These are phyloP conservation scores for Bombus vancouverensis DNA, from an alignment of 1,140 invertebrate genomes.

Conservation along the genomic window DNA sequence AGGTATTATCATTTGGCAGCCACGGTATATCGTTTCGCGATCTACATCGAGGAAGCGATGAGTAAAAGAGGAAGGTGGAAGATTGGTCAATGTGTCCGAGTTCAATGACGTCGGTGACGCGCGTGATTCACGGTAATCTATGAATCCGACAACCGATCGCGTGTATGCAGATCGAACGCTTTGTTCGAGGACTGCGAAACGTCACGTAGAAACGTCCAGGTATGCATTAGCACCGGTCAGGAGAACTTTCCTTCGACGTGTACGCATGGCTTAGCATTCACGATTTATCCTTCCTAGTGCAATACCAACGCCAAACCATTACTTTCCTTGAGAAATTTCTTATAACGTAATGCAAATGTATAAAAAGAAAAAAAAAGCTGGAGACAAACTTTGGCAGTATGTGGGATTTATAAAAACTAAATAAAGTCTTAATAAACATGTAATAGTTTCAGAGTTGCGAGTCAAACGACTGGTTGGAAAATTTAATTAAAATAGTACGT, in stretches of 20 bases:
- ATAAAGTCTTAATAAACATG: no score
- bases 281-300: constrained; percentile 19
- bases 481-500: no score
- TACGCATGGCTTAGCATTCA: constrained; percentile 30
- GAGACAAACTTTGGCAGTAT: no score
- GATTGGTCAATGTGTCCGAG: neutral
- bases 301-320: neutral
- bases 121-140: constrained; percentile 56
- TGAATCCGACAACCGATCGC: constrained; percentile 45
- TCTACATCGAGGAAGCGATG: constrained; percentile 17
- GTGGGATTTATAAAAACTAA: no score
- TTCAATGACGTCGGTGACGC: constrained; percentile 24
- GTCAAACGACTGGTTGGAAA: no score
- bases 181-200: constrained; percentile 51
- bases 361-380: no score
- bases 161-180: constrained; percentile 53
- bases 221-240: constrained; percentile 34
- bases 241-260: constrained; percentile 37
- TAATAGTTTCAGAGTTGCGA: no score
- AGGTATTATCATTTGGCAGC: neutral
- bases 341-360: neutral
- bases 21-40: neutral
- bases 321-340: constrained; percentile 24
- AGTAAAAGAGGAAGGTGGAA: constrained; percentile 52
- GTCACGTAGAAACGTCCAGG: constrained; percentile 53